Base-by-base conservation (phyloP, 23 tunicate species). In the Ascidia mentula region DNA sequence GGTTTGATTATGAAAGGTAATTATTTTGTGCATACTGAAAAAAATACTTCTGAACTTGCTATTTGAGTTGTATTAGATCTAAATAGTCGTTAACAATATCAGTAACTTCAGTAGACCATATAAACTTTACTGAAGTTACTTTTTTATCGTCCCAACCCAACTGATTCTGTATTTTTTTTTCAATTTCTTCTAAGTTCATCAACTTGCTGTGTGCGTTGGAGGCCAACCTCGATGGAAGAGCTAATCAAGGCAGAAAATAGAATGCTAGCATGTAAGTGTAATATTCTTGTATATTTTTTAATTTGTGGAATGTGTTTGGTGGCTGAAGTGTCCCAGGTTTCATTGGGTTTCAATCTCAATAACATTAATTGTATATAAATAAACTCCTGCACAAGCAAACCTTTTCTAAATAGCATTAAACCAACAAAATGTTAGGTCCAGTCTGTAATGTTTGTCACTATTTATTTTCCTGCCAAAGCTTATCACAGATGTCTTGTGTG, bases 141-240 rank as follows among this genome's bases (percentile, higher is more conserved):
- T 42, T 42, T 12, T 42, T 42, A 42, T 9, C 53, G 15, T 42
- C 15, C 53, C 12, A 12, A 9, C 15, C 12, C 12, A 42, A 42
- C 53, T 42, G 53, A 15, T 42, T 42, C n/a, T n/a, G n/a, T n/a
- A n/a, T n/a, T n/a, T n/a, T n/a, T n/a, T n/a, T n/a, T n/a, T n/a
- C n/a, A n/a, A n/a, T n/a, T n/a, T n/a, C n/a, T n/a, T n/a, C n/a
- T n/a, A n/a, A 53, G 65, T 5, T 53, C 65, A 3, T 20, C 65
- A 31, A 73, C 78, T 12, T 22, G 83, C 18, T 82, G 93, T 86
- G 74, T 79, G 34, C 70, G 82, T 31, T 90, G 96, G 96, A 80
- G 72, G 45, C 96, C 96, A 32, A 85, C 96, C 38, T 85, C 89
- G 18, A 5, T 18, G 6, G 32, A 76, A 28, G 77, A 72, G 28